Percentiles rank a stretch among this genome's conserved stretches.
Evolutionary conservation across 2,888 invertebrate species (phyloP).

Genomic region (Harpalus rubripes): DNA sequence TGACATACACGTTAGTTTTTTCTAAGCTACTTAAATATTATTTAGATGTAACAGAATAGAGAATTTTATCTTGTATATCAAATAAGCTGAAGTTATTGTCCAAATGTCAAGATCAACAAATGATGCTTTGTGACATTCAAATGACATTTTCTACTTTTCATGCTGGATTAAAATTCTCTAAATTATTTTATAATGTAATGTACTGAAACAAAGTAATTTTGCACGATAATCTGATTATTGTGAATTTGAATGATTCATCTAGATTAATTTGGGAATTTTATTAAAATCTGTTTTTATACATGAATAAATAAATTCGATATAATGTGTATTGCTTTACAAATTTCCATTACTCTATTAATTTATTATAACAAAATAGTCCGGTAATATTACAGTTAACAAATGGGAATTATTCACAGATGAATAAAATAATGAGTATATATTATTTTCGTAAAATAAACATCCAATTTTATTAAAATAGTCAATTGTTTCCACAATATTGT

Average conservation of each 20-base stretch:
- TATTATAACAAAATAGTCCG: slow-evolving; percentile 47
- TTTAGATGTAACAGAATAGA: slow-evolving; percentile 46
- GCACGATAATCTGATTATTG: slow-evolving; percentile 43
- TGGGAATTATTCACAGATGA: slow-evolving; percentile 56
- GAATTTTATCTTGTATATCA: slow-evolving; percentile 42
- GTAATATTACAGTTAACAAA: slow-evolving; percentile 58
- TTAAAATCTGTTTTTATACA: slow-evolving; percentile 2
- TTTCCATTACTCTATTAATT: slow-evolving; percentile 42
- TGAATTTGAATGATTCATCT: slow-evolving; percentile 18
- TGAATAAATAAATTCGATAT: slow-evolving; percentile 42
- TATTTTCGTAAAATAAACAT: slow-evolving; percentile 21
- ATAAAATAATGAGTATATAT: slow-evolving; percentile 40
- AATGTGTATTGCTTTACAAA: slow-evolving; percentile 1
- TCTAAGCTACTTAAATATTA: slow-evolving; percentile 46
- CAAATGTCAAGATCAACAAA: slow-evolving; percentile 48
- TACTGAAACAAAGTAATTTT: slow-evolving; percentile 12
- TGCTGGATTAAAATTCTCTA: slow-evolving; percentile 23
- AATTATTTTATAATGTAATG: slow-evolving; percentile 33
- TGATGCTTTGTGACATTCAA: slow-evolving; percentile 33
- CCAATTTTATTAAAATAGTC: background rate
- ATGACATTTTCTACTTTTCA: slow-evolving; percentile 22
- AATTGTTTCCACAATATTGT: background rate
- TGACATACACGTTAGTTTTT: slow-evolving; percentile 28
- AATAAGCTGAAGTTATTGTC: slow-evolving; percentile 30
- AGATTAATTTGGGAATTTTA: slow-evolving; percentile 23